Evolutionary conservation across 2,797 vertebrate genomes (phyloP).

Genomic region (Prionace glauca): DNA sequence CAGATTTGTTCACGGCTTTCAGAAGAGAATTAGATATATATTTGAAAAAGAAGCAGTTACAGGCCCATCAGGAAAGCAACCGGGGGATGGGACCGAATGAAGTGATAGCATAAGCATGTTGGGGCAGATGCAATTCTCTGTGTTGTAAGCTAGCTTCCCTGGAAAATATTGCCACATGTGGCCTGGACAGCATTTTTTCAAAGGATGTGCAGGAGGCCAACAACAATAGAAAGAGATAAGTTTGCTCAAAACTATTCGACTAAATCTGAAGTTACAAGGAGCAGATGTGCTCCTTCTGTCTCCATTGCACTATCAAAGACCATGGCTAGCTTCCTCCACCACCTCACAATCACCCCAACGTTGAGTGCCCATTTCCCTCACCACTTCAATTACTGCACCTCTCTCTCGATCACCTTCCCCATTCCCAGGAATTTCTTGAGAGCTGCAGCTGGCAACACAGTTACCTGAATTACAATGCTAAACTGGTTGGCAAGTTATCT

Average conservation of each 20-base stretch:
- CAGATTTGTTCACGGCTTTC: neutral
- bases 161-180: neutral
- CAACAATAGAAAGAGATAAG: neutral
- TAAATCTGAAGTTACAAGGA: neutral
- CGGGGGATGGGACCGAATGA: neutral
- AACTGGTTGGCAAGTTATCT: neutral
- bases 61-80: neutral
- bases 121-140: neutral
- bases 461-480: neutral
- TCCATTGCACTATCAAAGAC: neutral
- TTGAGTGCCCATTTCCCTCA: neutral
- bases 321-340: neutral
- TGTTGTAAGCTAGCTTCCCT: neutral
- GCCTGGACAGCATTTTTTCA: neutral
- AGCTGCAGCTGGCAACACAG: neutral
- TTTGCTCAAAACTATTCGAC: neutral
- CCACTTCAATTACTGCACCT: neutral
- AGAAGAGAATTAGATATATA: neutral
- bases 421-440: neutral
- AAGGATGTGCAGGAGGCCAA: neutral
- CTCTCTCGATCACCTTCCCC: neutral
- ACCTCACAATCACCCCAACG: neutral
- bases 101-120: neutral
- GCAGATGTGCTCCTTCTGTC: neutral
- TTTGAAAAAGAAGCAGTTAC: neutral